These are phyloP conservation scores for Vipera latastei DNA, from an alignment of 2,797 vertebrate genomes.

Conservation along the genomic window DNA sequence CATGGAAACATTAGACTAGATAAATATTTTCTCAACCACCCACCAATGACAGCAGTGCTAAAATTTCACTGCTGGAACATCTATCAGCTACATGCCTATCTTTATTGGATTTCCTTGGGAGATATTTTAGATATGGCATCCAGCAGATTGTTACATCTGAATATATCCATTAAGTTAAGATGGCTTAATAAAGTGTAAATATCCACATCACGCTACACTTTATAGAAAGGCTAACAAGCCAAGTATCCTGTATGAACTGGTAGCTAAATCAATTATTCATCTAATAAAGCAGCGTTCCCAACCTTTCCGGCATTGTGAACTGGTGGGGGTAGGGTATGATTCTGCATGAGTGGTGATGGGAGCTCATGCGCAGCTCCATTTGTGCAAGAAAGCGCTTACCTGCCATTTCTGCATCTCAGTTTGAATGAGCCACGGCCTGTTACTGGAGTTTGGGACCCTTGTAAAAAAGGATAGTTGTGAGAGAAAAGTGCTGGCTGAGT, in stretches of 20 bases:
- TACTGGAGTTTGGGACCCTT: background rate
- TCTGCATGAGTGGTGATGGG: rapidly evolving
- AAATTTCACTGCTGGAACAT: rapidly evolving
- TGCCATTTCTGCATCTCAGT: background rate
- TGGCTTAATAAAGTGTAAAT: background rate
- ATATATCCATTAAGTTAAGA: rapidly evolving
- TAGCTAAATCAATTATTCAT: background rate
- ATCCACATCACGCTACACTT: background rate
- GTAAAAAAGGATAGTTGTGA: background rate
- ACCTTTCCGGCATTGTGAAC: background rate
- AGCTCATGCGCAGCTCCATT: background rate
- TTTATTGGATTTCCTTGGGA: rapidly evolving
- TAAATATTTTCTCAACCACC: background rate
- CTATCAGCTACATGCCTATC: rapidly evolving
- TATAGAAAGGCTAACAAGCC: background rate
- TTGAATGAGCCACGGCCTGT: background rate
- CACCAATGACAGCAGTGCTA: background rate
- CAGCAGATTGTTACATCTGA: rapidly evolving
- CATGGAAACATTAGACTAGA: rapidly evolving
- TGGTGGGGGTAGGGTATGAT: background rate
- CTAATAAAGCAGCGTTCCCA: constrained; percentile 8
- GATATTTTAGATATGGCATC: rapidly evolving
- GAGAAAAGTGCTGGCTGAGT: background rate
- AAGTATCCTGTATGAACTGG: background rate
- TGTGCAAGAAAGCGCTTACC: background rate